Evolutionary conservation across 30 jellyfish, hydroid and myxozoan genomes (phyloP), one percentile per base, ranked within the genome.

Genomic region (Aurelia aurita): DNA sequence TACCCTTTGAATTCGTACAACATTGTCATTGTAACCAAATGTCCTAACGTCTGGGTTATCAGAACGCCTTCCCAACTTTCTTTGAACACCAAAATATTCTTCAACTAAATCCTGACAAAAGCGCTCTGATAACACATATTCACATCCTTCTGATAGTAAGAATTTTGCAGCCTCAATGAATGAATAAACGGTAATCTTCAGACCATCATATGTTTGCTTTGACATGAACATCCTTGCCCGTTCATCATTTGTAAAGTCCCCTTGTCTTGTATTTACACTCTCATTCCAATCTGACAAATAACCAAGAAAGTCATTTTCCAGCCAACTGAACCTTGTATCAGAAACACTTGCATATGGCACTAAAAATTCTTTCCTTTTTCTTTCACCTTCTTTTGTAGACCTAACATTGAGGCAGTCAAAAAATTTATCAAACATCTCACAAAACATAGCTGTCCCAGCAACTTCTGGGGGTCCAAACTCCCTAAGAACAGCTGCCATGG

Each of bases 361-460:
- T 57, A 85, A 28, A 58, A 26, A 28, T 21, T 20, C 58, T 25
- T 71, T 58, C 54, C 72, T 49, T 54, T 57, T 65, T 49, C 89
- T 73, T 58, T 15, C 59, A 29, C 65, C 20, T 43, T 60, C 89
- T 29, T 64, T 32, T 15, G 77, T 74, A 32, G 80, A 64, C 59
- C 84, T 55, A 35, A 85, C 89, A 75, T 72, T 85, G 59, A 44
- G 39, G 46, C 46, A 28, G 85, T 85, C 95, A 85, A 85, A 85
- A 64, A 85, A 72, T 22, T 72, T 59, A 47, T 85, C 67, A 25
- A 85, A 28, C 75, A 72, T 58, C 16, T 19, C 21, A 58, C 95
- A 85, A 85, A 72, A 46, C 84, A 20, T 67, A 31, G 89, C 89
- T 18, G 84, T 85, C 21, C 58, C 95, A 63, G 39, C 61, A 26